phyloP scores from a whole-genome alignment of 92 coral and sea anemone species.

The Porites lobata region DNA sequence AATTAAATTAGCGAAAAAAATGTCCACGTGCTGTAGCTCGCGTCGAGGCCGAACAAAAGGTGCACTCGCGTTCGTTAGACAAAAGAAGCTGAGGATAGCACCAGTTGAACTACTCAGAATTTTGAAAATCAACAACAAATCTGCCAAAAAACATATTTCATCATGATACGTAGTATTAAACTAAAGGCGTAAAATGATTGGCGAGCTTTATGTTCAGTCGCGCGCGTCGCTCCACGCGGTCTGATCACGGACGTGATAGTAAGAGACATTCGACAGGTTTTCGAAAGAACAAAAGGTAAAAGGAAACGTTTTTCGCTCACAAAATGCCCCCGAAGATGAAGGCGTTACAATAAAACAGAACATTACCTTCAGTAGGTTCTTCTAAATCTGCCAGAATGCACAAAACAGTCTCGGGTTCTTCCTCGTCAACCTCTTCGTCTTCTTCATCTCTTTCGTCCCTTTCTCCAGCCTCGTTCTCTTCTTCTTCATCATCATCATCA shows the following conservation, averaged over 20 bases:
- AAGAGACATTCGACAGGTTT: neutral
- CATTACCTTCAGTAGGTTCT: constrained; percentile 70
- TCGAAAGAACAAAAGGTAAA: constrained; percentile 5
- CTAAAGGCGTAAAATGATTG: neutral
- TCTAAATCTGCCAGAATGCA: constrained; percentile 74
- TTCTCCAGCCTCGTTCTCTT: constrained; percentile 51
- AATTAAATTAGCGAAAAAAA: neutral
- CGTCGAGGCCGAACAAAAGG: constrained; percentile 23
- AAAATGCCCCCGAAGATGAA: neutral
- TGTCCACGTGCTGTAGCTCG: constrained; percentile 26
- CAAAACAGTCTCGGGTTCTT: constrained; percentile 73
- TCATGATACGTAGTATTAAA: neutral
- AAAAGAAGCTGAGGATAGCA: constrained; percentile 3
- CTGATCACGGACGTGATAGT: constrained; percentile 22
- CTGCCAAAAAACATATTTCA: neutral
- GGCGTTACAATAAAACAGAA: neutral
- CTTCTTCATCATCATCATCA: constrained; percentile 79
- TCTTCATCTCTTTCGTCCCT: constrained; percentile 65
- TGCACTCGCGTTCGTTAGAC: constrained; percentile 7
- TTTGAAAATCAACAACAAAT: neutral
- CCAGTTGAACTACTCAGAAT: constrained; percentile 9
- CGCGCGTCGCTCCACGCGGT: constrained; percentile 47
- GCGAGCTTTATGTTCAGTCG: constrained; percentile 28
- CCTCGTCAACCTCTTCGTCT: constrained; percentile 81
- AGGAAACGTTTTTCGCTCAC: too few species aligned